Evolutionary conservation across 2,888 invertebrate species (phyloP), one percentile per base, ranked within the genome.

Genomic region (Petrolisthes manimaculis): DNA sequence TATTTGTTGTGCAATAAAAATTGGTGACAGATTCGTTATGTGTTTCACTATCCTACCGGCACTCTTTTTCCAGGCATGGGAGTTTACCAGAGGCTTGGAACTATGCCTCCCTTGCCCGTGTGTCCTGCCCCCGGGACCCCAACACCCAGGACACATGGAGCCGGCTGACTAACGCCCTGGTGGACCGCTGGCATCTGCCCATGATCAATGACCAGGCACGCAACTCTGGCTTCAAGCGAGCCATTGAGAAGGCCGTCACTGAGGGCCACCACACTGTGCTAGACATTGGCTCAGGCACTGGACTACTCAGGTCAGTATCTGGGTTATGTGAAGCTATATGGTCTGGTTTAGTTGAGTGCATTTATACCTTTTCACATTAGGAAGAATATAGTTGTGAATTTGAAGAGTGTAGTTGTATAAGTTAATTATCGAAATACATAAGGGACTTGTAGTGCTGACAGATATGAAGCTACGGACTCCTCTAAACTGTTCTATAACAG

Each of bases 211-310:
- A 97, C 92, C 93, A 93, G 89, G 92, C 93, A 24, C 94, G 97
- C 77, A 97, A 97, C 93, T 92, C 94, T 86, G 94, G 95, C 0
- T 97, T 95, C 92, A 93, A 93, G 85, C 92, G 93, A 84, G 96
- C 96, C 0, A 95, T 97, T 90, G 92, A 92, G 24, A 93, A 94
- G 86, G 94, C 93, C 89, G 92, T 96, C 3, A 92, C 93, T 5
- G 92, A 80, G 24, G 94, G 94, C 21, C 93, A 93, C 91, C 94
- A 94, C 83, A 94, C 93, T 90, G 95, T 96, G 21, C 93, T 96
- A 69, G 97, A 97, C 92, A 94, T 97, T 91, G 97, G 97, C 0
- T 94, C 96, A 69, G 97, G 97, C 0, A 96, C 96, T 90, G 96
- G 96, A 0, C 92, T 97, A 51, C 93, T 97, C 56, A 95, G 94